phyloP scores from a whole-genome alignment of 1,140 invertebrate genomes.

The Zaprionus camerounensis region DNA sequence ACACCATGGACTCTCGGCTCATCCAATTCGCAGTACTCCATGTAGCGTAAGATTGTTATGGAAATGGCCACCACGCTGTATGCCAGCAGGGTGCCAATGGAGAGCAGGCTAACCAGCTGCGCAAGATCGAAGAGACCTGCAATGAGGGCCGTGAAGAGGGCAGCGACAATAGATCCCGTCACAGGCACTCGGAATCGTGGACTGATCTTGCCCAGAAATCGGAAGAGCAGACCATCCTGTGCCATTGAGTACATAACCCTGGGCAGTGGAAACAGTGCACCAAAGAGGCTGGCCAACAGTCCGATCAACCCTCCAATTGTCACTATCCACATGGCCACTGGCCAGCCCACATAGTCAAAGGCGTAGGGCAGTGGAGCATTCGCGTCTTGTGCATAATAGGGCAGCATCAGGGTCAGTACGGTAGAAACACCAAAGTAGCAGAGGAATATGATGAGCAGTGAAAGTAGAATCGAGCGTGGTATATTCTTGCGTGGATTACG shows the following conservation, averaged over 20 bases:
- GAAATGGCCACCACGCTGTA: conserved; percentile 96
- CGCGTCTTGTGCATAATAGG: conserved; percentile 90
- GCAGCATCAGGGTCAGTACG: conserved; percentile 92
- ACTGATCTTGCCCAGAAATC: conserved; percentile 89
- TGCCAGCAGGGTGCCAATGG: conserved; percentile 96
- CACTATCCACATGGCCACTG: conserved; percentile 90
- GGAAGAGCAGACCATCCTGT: conserved; percentile 92
- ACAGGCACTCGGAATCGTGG: conserved; percentile 88
- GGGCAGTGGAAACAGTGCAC: conserved; percentile 93
- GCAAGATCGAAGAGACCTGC: conserved; percentile 94
- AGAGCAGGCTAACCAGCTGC: conserved; percentile 97
- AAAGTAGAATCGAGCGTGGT: conserved; percentile 93
- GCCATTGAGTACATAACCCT: conserved; percentile 95
- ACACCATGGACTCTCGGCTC: conserved; percentile 6
- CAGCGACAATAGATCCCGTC: conserved; percentile 91
- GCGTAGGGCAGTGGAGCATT: conserved; percentile 90
- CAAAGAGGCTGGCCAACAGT: conserved; percentile 90
- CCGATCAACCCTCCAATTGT: conserved; percentile 91
- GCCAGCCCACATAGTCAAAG: conserved; percentile 89
- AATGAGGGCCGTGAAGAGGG: conserved; percentile 89
- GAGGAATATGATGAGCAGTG: conserved; percentile 91
- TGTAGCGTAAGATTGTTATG: conserved; percentile 90
- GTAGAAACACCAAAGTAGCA: conserved; percentile 94
- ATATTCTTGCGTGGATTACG: conserved; percentile 94
- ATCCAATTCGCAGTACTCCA: conserved; percentile 68